A percentile compares a stretch with the other conserved stretches of the same genome.
These are phyloP conservation scores for Tokudaia tokunoshimensis DNA, from an alignment of 2,797 vertebrate species.

Conservation along the genomic window DNA sequence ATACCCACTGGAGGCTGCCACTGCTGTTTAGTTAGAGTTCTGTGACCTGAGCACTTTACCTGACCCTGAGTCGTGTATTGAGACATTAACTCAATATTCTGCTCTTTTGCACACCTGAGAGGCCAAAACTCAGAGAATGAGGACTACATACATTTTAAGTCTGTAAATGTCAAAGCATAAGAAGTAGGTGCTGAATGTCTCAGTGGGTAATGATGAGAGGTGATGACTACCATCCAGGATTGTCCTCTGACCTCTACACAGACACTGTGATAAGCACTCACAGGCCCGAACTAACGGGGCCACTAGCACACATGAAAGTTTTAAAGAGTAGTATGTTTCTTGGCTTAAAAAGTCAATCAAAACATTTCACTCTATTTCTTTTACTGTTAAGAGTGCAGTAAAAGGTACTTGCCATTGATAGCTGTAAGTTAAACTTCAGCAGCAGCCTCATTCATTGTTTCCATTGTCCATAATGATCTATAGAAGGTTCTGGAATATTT, in stretches of 20 bases:
- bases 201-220: neutral
- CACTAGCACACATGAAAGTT: neutral
- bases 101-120: neutral
- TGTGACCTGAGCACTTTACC: neutral
- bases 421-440: neutral
- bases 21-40: neutral
- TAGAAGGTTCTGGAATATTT: slow-evolving; percentile 53
- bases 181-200: neutral
- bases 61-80: neutral
- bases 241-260: neutral
- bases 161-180: neutral
- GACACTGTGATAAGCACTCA: neutral
- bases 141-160: neutral
- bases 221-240: neutral
- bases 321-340: neutral
- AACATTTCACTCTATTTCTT: neutral
- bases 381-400: neutral
- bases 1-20: neutral
- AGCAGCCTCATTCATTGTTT: neutral
- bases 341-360: neutral
- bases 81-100: neutral
- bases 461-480: neutral
- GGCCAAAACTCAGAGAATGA: neutral
- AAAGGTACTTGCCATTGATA: neutral
- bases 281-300: neutral